Percentiles rank a stretch among this genome's conserved stretches.
Conservation (phyloP, 2,113 vertebrate species). For the Gasterosteus aculeatus region DNA sequence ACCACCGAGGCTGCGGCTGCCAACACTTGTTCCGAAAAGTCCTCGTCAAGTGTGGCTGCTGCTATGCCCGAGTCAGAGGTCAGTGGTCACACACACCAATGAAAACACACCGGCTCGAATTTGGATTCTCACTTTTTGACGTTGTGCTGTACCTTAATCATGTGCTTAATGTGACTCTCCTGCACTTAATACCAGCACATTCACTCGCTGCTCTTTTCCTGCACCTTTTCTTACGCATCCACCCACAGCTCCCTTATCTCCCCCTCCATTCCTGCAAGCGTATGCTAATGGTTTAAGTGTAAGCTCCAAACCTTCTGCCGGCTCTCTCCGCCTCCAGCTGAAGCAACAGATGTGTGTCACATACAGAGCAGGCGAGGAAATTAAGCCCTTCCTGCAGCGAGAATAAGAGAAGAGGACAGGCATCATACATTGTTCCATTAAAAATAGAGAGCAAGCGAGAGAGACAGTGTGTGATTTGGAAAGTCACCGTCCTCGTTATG, state of each 20-base stretch:
- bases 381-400: slow-evolving; percentile 17
- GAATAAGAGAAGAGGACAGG: slow-evolving; percentile 33
- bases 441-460: slow-evolving; percentile 15
- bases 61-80: slow-evolving; percentile 91
- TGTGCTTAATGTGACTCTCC: not conserved
- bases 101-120: not conserved
- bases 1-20: slow-evolving; percentile 90
- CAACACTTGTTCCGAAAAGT: slow-evolving; percentile 95
- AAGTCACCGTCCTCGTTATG: slow-evolving; percentile 32
- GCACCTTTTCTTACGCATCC: slow-evolving; percentile 54
- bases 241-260: slow-evolving; percentile 66
- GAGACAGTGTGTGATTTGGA: slow-evolving; percentile 14
- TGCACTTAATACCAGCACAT: not conserved
- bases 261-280: slow-evolving; percentile 37
- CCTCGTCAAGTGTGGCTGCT: slow-evolving; percentile 93
- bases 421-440: slow-evolving; percentile 39
- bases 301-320: slow-evolving; percentile 19
- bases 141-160: not conserved
- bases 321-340: slow-evolving; percentile 52
- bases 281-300: slow-evolving; percentile 54
- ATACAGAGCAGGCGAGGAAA: slow-evolving; percentile 9
- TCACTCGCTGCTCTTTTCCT: slow-evolving; percentile 14
- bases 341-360: slow-evolving; percentile 75
- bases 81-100: slow-evolving; percentile 73
- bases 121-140: not conserved